Evolutionary conservation across 1,140 invertebrate genomes (phyloP).

Genomic region (Temnothorax curvispinosus): DNA sequence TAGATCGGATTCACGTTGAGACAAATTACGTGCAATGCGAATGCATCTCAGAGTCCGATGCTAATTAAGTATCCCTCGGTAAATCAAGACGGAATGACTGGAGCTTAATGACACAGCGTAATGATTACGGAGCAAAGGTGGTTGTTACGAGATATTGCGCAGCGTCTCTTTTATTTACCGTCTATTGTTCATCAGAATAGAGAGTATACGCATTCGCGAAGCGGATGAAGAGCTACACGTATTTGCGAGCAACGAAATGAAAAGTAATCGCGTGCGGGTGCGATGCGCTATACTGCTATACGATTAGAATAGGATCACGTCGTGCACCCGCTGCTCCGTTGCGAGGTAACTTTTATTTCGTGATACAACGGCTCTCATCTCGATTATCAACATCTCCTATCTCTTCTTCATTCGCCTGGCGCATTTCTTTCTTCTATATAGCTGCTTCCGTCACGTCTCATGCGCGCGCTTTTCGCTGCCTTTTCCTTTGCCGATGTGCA

Average conservation of each 20-base stretch:
- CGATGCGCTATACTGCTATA: neutral
- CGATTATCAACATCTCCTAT: constrained; percentile 63
- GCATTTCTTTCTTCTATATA: neutral
- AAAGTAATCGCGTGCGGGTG: neutral
- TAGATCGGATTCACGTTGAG: constrained; percentile 10
- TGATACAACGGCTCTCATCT: constrained; percentile 63
- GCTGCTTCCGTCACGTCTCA: constrained; percentile 28
- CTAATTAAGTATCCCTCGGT: constrained; percentile 35
- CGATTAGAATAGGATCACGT: constrained; percentile 8
- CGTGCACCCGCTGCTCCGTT: constrained; percentile 52
- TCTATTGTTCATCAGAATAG: neutral
- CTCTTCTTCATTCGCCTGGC: constrained; percentile 34
- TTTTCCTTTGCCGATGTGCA: constrained; percentile 7
- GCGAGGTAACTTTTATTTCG: constrained; percentile 71
- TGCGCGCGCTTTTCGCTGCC: neutral
- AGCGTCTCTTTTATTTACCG: neutral
- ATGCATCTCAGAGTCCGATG: constrained; percentile 7
- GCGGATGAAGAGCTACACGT: neutral
- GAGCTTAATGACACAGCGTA: constrained; percentile 18
- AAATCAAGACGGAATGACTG: constrained; percentile 36
- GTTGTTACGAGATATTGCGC: neutral
- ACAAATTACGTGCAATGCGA: constrained; percentile 25
- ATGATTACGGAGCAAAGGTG: neutral
- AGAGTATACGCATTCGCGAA: neutral
- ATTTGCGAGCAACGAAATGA: constrained; percentile 14